Base-by-base conservation (phyloP, 2,113 vertebrate species). In the Dolichotis patagonum region DNA sequence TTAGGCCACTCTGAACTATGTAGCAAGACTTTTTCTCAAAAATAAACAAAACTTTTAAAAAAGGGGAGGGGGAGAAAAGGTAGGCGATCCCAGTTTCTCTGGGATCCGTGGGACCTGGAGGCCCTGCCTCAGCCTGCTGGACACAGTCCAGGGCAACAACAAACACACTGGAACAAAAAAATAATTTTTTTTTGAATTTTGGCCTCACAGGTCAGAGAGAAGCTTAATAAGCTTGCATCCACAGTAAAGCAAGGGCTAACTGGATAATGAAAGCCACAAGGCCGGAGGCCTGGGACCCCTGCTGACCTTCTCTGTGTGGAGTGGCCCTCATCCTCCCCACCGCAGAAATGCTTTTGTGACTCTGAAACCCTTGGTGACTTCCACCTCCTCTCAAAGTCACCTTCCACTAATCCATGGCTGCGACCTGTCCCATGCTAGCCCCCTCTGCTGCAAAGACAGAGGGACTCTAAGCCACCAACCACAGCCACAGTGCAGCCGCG, bases 201-300 rank as follows among this genome's bases (percentile, higher is more conserved):
- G 71, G 5, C 32, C 78, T 97, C 67, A 81, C 6, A 49, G 58
- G 67, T 96, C 78, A 92, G 75, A 90, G 87, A 58, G 67, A 43
- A 65, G 63, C 54, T 96, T 96, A 85, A 95, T 95, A 94, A 91
- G 95, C 78, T 95, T 94, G 96, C 63, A 91, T 95, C 88, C 92
- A 94, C 52, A 88, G 84, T 84, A 83, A 96, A 93, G 62, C 92
- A 85, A 14, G 93, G 89, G 96, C 94, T 95, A 82, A 93, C 84
- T 73, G 62, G 93, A 49, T 96, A 94, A 96, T 97, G 87, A 94
- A 94, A 96, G 95, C 81, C 96, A 85, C 87, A 92, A 77, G 93
- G 84, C 83, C 81, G 35, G 46, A 95, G 81, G 71, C 78, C 58
- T 60, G 88, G 56, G 78, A 49, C 62, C 67, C 86, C 52, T 28